These are phyloP conservation scores for Scaptodrosophila latifasciaeformis DNA, from an alignment of 2,888 invertebrate species.

Conservation along the genomic window DNA sequence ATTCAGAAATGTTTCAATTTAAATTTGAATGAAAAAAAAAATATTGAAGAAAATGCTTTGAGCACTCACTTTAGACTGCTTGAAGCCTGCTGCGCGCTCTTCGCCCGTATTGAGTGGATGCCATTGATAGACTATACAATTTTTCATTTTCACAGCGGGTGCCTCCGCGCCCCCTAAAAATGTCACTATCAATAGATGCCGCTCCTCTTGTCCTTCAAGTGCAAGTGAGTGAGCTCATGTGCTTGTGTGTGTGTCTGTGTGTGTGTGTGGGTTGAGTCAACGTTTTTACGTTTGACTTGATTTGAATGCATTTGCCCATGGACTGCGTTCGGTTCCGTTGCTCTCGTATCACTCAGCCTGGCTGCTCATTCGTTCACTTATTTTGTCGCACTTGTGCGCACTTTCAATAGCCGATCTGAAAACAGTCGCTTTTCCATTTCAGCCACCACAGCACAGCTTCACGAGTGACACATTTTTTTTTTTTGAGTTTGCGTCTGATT, in stretches of 20 bases:
- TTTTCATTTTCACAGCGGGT: conserved; percentile 33
- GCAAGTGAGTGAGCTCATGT: neutral
- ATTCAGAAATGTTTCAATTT: no score
- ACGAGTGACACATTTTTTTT: conserved; percentile 14
- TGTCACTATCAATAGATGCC: conserved; percentile 26
- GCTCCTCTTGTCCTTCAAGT: conserved; percentile 30
- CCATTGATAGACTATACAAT: conserved; percentile 9
- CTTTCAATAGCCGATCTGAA: neutral
- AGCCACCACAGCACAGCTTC: no score
- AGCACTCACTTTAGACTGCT: no score
- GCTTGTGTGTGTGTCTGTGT: neutral
- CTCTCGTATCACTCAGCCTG: neutral
- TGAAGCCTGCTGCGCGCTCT: no score
- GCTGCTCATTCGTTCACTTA: conserved; percentile 43
- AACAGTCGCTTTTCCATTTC: no score
- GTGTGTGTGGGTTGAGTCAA: conserved; percentile 47
- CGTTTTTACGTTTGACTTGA: conserved; percentile 63
- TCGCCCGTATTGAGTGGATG: no score
- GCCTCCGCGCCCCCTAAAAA: conserved; percentile 17
- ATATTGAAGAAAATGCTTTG: no score
- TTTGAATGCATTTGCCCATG: conserved; percentile 51
- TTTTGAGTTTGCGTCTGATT: neutral
- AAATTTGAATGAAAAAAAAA: neutral
- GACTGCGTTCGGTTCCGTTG: conserved; percentile 13
- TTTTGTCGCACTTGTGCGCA: conserved; percentile 44